A percentile compares a stretch with the other conserved stretches of the same genome.
Evolutionary conservation across 2,797 vertebrate species (phyloP).

Genomic region (Xenopus petersii): DNA sequence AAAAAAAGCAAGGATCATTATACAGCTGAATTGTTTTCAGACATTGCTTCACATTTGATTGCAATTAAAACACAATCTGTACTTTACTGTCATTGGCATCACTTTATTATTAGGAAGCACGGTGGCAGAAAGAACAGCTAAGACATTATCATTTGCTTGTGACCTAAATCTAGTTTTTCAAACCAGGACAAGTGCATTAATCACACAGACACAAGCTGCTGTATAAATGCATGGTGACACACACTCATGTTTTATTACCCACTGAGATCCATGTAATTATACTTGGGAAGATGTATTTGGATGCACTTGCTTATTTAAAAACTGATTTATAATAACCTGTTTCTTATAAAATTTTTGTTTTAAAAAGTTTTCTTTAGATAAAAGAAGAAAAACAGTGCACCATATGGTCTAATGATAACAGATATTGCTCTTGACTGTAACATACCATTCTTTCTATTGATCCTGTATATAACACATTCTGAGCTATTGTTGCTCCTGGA

Average conservation of each 20-base stretch:
- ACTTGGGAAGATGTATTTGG: neutral
- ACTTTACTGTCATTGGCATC: neutral
- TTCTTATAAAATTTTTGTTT: too few species aligned
- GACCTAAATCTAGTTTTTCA: neutral
- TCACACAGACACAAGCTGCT: neutral
- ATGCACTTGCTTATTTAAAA: too few species aligned
- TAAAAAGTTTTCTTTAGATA: too few species aligned
- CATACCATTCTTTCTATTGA: too few species aligned
- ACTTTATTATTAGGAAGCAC: slow-evolving; percentile 28
- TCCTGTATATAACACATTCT: too few species aligned
- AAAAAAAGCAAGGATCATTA: neutral
- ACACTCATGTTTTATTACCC: neutral
- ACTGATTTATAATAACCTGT: too few species aligned
- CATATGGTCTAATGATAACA: too few species aligned
- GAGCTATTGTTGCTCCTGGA: too few species aligned
- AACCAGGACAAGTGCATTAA: slow-evolving; percentile 8
- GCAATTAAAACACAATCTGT: neutral
- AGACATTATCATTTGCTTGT: neutral
- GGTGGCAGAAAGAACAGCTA: neutral
- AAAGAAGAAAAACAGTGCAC: too few species aligned
- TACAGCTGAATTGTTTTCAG: neutral
- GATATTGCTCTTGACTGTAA: too few species aligned
- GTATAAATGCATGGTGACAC: neutral
- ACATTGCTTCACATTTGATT: slow-evolving; percentile 1
- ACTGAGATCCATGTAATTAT: neutral